Evolutionary conservation across 2,888 invertebrate species (phyloP), one percentile per base, ranked within the genome.

Genomic region (Habroteleia sp.): DNA sequence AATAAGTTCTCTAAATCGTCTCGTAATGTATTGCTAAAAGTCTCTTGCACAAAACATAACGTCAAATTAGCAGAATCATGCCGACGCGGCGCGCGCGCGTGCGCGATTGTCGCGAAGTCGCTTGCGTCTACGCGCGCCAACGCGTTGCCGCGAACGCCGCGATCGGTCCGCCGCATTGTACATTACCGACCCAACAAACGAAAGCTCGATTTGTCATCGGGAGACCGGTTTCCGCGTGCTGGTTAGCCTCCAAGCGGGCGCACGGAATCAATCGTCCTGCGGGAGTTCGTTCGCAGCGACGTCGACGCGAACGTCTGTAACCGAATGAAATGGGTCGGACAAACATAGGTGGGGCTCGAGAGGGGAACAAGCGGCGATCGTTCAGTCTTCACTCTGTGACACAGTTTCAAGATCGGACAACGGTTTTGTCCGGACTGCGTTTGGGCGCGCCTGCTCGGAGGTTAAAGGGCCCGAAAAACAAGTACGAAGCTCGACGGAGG

Each of bases 11-110:
- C 54, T 54, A 65, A 54, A 54, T 46, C 37, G 41, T 65, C 20
- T 52, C 37, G 25, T 65, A 68, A 63, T 58, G 50, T 68, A 66
- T 48, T 42, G 48, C 48, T 68, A 41, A 56, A 66, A 58, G 48
- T 68, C 56, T 56, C 48, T 66, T 48, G 66, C 66, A 41, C 56
- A 46, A 66, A 66, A 35, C 56, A 31, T 48, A 54, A 66, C 54
- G 54, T 46, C 35, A 54, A 65, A 65, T 65, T 25, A 50, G 54
- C 44, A 10, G 52, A 11, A 35, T 31, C 65, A 7, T 58, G n/a
- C n/a, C n/a, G n/a, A n/a, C n/a, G n/a, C n/a, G n/a, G n/a, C n/a
- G n/a, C n/a, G n/a, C n/a, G n/a, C n/a, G n/a, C n/a, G n/a, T n/a
- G n/a, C n/a, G n/a, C n/a, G n/a, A n/a, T n/a, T n/a, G n/a, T n/a